Conservation (phyloP, 2,113 vertebrate species). For the Apodemus sylvaticus region DNA sequence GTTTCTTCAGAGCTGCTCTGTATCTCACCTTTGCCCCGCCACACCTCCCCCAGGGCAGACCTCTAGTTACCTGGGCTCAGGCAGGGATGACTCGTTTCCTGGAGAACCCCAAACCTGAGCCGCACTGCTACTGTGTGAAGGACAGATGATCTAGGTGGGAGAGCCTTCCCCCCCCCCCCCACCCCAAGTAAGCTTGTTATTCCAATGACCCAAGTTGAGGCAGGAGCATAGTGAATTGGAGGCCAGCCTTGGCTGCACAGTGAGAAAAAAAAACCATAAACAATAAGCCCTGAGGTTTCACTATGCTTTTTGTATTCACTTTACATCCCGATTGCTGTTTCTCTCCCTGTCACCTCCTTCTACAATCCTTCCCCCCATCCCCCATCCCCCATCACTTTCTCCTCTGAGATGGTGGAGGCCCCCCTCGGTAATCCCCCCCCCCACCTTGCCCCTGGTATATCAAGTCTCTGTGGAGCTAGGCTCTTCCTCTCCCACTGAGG, state of each 20-base stretch:
- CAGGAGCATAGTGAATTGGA: neutral
- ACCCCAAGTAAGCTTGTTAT: neutral
- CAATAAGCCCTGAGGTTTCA: neutral
- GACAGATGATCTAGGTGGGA: neutral
- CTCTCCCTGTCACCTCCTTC: too few relatives aligned
- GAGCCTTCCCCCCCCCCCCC: neutral
- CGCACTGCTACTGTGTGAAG: neutral
- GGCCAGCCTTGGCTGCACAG: neutral
- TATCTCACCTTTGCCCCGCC: neutral
- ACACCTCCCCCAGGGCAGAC: neutral
- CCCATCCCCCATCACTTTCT: too few relatives aligned
- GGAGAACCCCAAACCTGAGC: neutral
- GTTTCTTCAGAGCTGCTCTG: neutral
- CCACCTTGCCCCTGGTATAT: too few relatives aligned
- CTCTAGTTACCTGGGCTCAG: neutral
- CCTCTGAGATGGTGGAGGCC: too few relatives aligned
- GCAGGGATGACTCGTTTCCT: neutral
- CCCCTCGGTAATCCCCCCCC: too few relatives aligned
- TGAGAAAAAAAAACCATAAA: neutral
- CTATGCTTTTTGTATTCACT: neutral
- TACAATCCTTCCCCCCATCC: too few relatives aligned
- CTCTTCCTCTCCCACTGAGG: too few relatives aligned
- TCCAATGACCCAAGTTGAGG: neutral
- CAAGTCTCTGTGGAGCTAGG: too few relatives aligned
- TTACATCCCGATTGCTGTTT: too few relatives aligned